These are phyloP conservation scores for Sinohyriopsis cumingii DNA, from an alignment of 2,888 invertebrate genomes.

Conservation along the genomic window DNA sequence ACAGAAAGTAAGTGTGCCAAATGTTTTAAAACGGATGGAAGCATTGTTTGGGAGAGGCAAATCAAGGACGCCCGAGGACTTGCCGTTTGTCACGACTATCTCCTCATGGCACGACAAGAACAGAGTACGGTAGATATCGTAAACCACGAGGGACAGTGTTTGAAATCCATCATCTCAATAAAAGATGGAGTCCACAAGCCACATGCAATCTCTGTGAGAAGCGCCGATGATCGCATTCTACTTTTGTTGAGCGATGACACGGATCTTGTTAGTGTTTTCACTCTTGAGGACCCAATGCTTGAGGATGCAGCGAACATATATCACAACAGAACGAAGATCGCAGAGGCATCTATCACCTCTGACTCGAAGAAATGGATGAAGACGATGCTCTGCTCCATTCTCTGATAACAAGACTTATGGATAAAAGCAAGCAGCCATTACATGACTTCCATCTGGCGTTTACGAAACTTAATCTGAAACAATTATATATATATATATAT, in stretches of 20 bases:
- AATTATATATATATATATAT: too few relatives aligned
- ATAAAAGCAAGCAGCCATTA: too few relatives aligned
- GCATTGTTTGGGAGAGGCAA: constrained; percentile 25
- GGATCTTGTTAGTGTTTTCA: too few relatives aligned
- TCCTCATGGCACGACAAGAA: constrained; percentile 20
- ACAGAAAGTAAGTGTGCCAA: constrained; percentile 12
- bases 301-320: too few relatives aligned
- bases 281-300: too few relatives aligned
- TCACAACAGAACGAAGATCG: too few relatives aligned
- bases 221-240: not conserved
- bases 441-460: too few relatives aligned
- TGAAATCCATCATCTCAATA: constrained; percentile 23
- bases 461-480: too few relatives aligned
- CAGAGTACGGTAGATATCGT: constrained; percentile 25
- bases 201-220: constrained; percentile 2
- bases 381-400: too few relatives aligned
- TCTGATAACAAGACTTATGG: too few relatives aligned
- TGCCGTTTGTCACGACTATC: constrained; percentile 10
- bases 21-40: constrained; percentile 13
- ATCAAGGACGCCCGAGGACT: constrained; percentile 18
- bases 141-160: constrained; percentile 15
- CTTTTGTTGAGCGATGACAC: constrained; percentile 17
- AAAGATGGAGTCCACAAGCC: constrained; percentile 20
- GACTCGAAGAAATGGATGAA: too few relatives aligned
- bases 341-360: too few relatives aligned